A percentile compares a stretch with the other conserved stretches of the same genome.
Evolutionary conservation across 1,140 invertebrate species (phyloP).

Genomic region (Brachionus sp.): DNA sequence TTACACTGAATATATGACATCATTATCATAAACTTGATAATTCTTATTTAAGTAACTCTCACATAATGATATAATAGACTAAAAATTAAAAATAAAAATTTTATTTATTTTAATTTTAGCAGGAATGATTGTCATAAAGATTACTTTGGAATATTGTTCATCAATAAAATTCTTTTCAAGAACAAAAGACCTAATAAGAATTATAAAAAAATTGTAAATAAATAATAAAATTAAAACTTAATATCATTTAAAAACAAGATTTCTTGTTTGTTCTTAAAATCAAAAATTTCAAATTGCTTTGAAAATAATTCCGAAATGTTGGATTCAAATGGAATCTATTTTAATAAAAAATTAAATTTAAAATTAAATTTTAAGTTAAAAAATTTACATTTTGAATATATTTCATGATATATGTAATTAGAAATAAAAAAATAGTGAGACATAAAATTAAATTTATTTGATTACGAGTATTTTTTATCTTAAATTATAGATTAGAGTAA

Average conservation of each 20-base stretch:
- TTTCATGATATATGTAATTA: neutral
- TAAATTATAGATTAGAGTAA: neutral
- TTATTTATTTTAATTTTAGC: too few relatives aligned
- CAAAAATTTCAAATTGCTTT: neutral
- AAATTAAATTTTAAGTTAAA: neutral
- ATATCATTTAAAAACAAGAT: neutral
- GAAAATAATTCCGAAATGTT: neutral
- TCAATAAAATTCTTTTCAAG: neutral
- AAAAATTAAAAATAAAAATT: neutral
- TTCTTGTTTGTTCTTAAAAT: slow-evolving; percentile 23
- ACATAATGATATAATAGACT: slow-evolving; percentile 2
- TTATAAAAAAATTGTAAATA: neutral
- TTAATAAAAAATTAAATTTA: neutral
- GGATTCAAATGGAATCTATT: neutral
- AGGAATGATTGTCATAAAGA: too few relatives aligned
- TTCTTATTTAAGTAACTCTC: neutral
- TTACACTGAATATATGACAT: neutral
- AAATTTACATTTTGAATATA: slow-evolving; percentile 10
- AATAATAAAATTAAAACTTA: neutral
- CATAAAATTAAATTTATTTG: neutral
- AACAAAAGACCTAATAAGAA: neutral
- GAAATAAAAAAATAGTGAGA: neutral
- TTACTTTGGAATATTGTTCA: slow-evolving; percentile 8
- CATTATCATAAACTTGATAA: neutral
- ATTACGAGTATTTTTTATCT: neutral